Evolutionary conservation across 2,113 vertebrate genomes (phyloP).

Genomic region (Rutilus rutilus): DNA sequence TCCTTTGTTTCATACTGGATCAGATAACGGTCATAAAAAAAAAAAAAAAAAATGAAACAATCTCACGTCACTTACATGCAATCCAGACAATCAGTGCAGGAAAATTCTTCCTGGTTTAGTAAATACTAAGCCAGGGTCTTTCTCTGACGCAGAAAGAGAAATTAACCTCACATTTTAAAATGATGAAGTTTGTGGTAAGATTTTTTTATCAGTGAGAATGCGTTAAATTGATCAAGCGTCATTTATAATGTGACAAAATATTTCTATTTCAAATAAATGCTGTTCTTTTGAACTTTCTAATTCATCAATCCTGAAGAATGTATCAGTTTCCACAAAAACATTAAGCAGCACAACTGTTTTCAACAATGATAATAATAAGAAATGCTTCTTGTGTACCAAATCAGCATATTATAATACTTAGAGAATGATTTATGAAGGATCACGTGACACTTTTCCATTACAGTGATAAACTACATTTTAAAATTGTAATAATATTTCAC

Average conservation of each 20-base stretch:
- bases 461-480: no score
- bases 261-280: no score
- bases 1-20: conserved; percentile 6
- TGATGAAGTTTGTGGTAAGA: not conserved
- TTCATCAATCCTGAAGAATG: no score
- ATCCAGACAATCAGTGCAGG: not conserved
- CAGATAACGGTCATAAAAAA: conserved; percentile 20
- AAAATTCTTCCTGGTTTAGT: not conserved
- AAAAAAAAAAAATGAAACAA: conserved; percentile 6
- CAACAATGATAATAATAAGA: no score
- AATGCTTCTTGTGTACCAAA: no score
- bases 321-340: no score
- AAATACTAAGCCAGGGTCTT: not conserved
- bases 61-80: not conserved
- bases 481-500: not conserved
- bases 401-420: no score
- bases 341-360: no score
- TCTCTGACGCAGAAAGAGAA: not conserved
- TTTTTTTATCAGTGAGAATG: not conserved
- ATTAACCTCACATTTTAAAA: not conserved
- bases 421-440: no score
- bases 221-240: not conserved
- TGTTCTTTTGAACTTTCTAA: no score
- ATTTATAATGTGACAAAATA: no score
- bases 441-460: no score